These are phyloP conservation scores for Zhuqinia jingwanae DNA, from an alignment of 2,888 invertebrate species.

Conservation along the genomic window DNA sequence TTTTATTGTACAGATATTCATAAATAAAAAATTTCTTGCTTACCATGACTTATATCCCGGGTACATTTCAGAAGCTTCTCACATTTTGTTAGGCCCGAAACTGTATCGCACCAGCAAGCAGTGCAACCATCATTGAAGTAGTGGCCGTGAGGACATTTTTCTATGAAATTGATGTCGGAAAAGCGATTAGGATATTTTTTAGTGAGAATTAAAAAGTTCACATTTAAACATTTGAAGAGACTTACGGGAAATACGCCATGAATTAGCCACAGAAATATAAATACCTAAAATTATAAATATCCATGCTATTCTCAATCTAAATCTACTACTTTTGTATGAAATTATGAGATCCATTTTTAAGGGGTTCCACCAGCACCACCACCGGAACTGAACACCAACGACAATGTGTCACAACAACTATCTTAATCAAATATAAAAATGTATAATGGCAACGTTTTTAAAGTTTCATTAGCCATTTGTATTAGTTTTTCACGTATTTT, in stretches of 20 bases:
- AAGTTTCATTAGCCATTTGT: neutral
- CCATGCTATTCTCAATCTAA: constrained; percentile 17
- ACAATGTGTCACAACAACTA: neutral
- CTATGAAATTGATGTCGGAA: too few relatives aligned
- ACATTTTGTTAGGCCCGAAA: constrained; percentile 63
- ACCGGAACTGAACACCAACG: constrained; percentile 9
- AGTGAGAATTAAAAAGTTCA: too few relatives aligned
- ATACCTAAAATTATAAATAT: constrained; percentile 8
- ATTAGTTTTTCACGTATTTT: neutral
- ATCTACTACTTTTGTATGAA: constrained; percentile 28
- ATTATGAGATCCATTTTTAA: constrained; percentile 53
- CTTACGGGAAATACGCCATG: constrained; percentile 68
- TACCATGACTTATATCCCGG: constrained; percentile 15
- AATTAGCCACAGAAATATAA: constrained; percentile 23
- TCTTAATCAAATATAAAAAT: constrained; percentile 18
- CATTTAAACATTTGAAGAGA: neutral
- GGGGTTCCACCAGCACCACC: neutral
- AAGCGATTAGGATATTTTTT: too few relatives aligned
- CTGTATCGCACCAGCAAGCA: constrained; percentile 71
- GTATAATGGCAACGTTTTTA: neutral
- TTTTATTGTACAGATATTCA: neutral
- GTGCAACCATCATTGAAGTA: constrained; percentile 71
- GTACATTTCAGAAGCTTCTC: constrained; percentile 50
- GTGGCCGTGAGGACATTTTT: constrained; percentile 71
- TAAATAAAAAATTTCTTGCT: neutral